phyloP scores from a whole-genome alignment of 2,888 invertebrate genomes.

The Anthoptus insignis region DNA sequence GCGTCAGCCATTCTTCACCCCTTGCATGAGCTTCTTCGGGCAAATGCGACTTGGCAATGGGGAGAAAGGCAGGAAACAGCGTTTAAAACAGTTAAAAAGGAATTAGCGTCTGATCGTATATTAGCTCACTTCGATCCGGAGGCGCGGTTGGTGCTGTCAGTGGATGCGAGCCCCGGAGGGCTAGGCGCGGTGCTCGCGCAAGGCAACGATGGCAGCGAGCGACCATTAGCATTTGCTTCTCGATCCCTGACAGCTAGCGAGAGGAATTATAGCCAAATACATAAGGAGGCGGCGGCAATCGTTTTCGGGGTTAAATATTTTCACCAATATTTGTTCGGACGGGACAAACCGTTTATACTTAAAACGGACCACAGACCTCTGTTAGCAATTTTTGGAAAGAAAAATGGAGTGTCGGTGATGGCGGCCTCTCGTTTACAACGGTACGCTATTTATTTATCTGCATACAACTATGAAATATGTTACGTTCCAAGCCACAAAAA shows the following conservation, averaged over 20 bases:
- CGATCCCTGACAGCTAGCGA: conserved; percentile 41
- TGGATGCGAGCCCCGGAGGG: conserved; percentile 47
- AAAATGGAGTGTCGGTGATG: conserved; percentile 40
- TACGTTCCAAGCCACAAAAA: conserved; percentile 38
- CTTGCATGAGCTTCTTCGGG: conserved; percentile 30
- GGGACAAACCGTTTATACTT: conserved; percentile 41
- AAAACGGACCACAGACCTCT: conserved; percentile 45
- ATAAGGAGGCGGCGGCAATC: conserved; percentile 47
- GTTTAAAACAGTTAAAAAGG: conserved; percentile 17
- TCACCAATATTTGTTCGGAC: conserved; percentile 45
- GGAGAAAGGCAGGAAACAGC: conserved; percentile 17
- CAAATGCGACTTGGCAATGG: conserved; percentile 30
- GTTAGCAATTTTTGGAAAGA: conserved; percentile 34
- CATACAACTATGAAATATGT: conserved; percentile 44
- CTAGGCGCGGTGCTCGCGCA: conserved; percentile 40
- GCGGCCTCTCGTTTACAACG: conserved; percentile 42
- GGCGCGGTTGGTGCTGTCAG: conserved; percentile 42
- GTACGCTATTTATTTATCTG: conserved; percentile 43
- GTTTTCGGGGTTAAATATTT: conserved; percentile 43
- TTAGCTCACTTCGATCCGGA: conserved; percentile 45
- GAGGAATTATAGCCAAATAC: conserved; percentile 43
- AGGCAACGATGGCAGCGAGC: conserved; percentile 34
- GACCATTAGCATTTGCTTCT: conserved; percentile 44
- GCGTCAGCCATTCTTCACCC: conserved; percentile 30
- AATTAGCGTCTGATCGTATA: conserved; percentile 32